Percentiles rank a stretch among this genome's conserved stretches.
phyloP scores from a whole-genome alignment of 2,888 invertebrate genomes.

The Hypomecis punctinalis region DNA sequence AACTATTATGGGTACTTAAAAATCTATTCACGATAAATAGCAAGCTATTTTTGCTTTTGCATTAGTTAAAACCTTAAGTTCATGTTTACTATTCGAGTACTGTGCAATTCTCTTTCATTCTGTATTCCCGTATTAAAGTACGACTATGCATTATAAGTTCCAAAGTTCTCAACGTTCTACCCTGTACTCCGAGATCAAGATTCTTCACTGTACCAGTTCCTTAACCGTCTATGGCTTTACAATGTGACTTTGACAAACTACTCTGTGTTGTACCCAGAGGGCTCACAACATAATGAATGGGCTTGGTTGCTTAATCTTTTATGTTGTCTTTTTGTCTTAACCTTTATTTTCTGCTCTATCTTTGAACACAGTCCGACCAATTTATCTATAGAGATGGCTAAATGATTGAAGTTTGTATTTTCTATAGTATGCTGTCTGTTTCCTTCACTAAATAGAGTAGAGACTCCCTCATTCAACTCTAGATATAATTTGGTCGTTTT shows the following conservation, averaged over 20 bases:
- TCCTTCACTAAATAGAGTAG: neutral
- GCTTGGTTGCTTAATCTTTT: constrained; percentile 40
- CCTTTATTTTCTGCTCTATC: constrained; percentile 26
- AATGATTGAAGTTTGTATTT: neutral
- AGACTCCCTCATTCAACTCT: neutral
- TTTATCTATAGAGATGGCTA: neutral
- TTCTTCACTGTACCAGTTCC: constrained; percentile 29
- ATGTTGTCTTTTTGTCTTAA: constrained; percentile 39
- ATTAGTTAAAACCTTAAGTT: no score
- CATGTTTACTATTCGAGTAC: no score
- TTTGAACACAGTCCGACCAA: neutral
- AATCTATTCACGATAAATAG: no score
- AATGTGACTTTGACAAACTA: constrained; percentile 46
- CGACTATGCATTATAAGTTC: no score
- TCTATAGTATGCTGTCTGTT: neutral
- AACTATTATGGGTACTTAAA: no score
- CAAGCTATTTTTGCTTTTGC: no score
- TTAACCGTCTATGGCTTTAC: constrained; percentile 38
- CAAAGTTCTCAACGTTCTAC: no score
- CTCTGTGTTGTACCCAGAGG: constrained; percentile 37
- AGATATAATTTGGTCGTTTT: neutral
- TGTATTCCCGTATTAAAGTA: no score
- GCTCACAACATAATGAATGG: constrained; percentile 46
- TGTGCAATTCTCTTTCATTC: no score
- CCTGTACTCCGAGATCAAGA: constrained; percentile 7